Conservation (phyloP, 2,797 vertebrate species). For the Poecilia picta region DNA sequence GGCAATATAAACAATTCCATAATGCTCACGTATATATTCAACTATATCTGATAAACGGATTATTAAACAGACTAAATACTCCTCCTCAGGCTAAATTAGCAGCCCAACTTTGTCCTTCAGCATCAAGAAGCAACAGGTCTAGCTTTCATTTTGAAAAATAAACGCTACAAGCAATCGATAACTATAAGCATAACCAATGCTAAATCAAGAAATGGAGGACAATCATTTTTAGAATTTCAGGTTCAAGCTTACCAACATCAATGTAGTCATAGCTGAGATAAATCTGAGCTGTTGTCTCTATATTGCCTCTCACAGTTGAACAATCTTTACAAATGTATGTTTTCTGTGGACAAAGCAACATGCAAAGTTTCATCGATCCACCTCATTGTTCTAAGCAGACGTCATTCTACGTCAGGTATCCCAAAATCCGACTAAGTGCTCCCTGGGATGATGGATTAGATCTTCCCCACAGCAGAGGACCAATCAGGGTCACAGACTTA, state of each 20-base stretch:
- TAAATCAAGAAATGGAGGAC: neutral
- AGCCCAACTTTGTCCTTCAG: constrained; percentile 16
- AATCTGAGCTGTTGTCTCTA: neutral
- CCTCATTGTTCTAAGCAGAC: neutral
- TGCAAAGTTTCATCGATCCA: neutral
- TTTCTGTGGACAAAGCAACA: neutral
- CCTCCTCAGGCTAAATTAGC: constrained; percentile 11
- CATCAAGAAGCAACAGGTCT: neutral
- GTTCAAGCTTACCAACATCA: neutral
- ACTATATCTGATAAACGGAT: constrained; percentile 8
- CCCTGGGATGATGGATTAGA: neutral
- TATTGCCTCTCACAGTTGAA: neutral
- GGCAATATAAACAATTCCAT: neutral
- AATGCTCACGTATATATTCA: neutral
- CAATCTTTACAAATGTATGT: neutral
- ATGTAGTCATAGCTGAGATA: neutral
- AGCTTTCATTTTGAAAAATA: neutral
- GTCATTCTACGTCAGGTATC: neutral
- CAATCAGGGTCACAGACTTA: neutral
- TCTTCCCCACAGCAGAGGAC: neutral
- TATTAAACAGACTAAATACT: constrained; percentile 35
- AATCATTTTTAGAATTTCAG: neutral
- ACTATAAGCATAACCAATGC: neutral
- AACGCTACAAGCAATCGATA: neutral
- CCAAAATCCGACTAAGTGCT: neutral